Percentiles rank a stretch among this genome's conserved stretches.
These are phyloP conservation scores for Neostethus bicornis DNA, from an alignment of 2,797 vertebrate genomes.

Conservation along the genomic window DNA sequence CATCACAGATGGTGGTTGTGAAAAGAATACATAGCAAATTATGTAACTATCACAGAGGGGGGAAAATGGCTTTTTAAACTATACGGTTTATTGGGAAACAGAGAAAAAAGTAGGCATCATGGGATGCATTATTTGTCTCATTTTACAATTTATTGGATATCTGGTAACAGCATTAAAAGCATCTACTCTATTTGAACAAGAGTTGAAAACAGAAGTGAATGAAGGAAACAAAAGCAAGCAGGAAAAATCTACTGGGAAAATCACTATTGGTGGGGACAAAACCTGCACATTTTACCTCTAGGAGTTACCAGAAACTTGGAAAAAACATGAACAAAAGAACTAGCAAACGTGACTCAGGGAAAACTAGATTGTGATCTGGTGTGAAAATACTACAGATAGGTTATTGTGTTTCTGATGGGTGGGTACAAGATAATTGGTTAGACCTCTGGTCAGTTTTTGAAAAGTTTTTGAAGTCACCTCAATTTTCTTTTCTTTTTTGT, in stretches of 20 bases:
- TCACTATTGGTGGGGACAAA: slow-evolving; percentile 10
- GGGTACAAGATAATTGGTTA: slow-evolving; percentile 9
- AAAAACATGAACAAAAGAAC: slow-evolving; percentile 6
- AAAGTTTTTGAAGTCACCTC: not conserved
- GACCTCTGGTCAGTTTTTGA: slow-evolving; percentile 1
- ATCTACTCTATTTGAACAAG: not conserved
- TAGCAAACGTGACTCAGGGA: slow-evolving; percentile 26
- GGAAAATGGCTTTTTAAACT: not conserved
- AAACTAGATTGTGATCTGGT: slow-evolving; percentile 17
- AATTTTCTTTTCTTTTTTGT: slow-evolving; percentile 13
- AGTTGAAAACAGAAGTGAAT: slow-evolving; percentile 15
- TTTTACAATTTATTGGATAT: slow-evolving; percentile 15
- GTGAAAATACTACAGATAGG: slow-evolving; percentile 18
- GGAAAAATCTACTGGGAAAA: not conserved
- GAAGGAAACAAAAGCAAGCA: not conserved
- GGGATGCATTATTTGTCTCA: not conserved
- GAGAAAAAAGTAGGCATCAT: slow-evolving; percentile 8
- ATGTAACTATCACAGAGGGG: slow-evolving; percentile 14
- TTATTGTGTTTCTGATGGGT: slow-evolving; percentile 24
- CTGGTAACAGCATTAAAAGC: slow-evolving; percentile 8
- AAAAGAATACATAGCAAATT: not conserved
- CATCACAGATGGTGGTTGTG: not conserved
- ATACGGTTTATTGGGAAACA: not conserved
- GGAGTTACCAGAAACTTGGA: slow-evolving; percentile 4
- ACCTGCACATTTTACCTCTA: slow-evolving; percentile 18